These are phyloP conservation scores for Hydrotaea diabolus DNA, from an alignment of 2,888 invertebrate species.

Conservation along the genomic window DNA sequence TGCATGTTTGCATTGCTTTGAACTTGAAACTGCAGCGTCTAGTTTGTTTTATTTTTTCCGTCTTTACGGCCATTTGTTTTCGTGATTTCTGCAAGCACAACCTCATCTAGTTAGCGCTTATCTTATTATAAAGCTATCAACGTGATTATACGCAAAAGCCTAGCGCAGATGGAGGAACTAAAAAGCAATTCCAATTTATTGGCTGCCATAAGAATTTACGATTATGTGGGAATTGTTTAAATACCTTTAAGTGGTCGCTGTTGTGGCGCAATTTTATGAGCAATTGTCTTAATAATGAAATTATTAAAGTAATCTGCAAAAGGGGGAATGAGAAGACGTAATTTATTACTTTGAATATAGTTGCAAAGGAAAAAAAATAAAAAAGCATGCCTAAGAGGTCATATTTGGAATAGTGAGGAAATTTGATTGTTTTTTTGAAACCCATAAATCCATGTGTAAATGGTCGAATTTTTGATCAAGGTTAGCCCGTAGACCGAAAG, in stretches of 20 bases:
- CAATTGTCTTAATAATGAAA: constrained; percentile 53
- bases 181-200: constrained; percentile 44
- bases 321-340: not conserved
- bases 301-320: constrained; percentile 40
- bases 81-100: not conserved
- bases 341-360: not conserved
- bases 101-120: constrained; percentile 37
- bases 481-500: too few species aligned
- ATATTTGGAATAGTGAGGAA: too few species aligned
- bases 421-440: too few species aligned
- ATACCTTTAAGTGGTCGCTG: not conserved
- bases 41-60: not conserved
- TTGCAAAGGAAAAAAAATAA: not conserved
- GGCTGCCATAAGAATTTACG: constrained; percentile 40
- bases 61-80: not conserved
- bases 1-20: constrained; percentile 19
- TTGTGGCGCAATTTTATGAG: constrained; percentile 42
- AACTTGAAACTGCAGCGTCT: constrained; percentile 45
- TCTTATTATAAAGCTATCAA: constrained; percentile 49
- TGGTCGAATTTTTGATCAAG: too few species aligned
- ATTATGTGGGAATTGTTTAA: constrained; percentile 7
- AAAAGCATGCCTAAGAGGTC: too few species aligned
- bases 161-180: not conserved
- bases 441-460: too few species aligned
- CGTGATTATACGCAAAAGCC: not conserved